Conservation (phyloP, 2,113 vertebrate genomes). For the Ammodytes dubius region DNA sequence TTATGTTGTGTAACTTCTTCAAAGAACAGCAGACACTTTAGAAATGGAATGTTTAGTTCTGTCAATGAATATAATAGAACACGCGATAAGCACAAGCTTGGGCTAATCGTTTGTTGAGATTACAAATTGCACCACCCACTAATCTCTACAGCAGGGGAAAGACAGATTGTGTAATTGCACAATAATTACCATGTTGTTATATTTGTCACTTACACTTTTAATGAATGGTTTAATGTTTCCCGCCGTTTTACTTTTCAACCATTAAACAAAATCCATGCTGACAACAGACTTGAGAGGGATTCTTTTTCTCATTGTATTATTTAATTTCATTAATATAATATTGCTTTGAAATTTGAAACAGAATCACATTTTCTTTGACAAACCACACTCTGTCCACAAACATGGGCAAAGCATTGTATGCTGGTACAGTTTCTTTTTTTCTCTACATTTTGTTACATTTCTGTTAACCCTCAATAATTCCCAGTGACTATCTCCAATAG, state of each 20-base stretch:
- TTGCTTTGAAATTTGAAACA: conserved; percentile 82
- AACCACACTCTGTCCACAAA: conserved; percentile 78
- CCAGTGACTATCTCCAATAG: conserved; percentile 56
- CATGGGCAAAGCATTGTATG: conserved; percentile 78
- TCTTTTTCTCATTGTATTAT: conserved; percentile 75
- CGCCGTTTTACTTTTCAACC: conserved; percentile 19
- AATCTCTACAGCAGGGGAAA: conserved; percentile 49
- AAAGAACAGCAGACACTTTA: conserved; percentile 11
- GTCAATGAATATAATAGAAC: conserved; percentile 17
- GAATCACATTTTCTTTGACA: conserved; percentile 79
- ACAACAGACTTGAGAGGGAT: conserved; percentile 65
- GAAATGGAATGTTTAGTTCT: conserved; percentile 5
- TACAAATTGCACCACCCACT: conserved; percentile 48
- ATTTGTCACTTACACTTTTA: conserved; percentile 43
- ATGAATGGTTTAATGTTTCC: conserved; percentile 41
- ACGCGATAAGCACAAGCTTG: conserved; percentile 22
- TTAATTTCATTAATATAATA: conserved; percentile 83
- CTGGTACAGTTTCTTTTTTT: conserved; percentile 72
- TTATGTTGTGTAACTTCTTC: neutral
- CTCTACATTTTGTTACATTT: conserved; percentile 62
- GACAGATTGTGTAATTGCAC: conserved; percentile 37
- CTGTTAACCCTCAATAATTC: conserved; percentile 36
- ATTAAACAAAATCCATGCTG: conserved; percentile 56
- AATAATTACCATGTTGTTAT: conserved; percentile 42
- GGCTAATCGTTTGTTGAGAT: conserved; percentile 48